Base-by-base conservation (phyloP, 2,888 invertebrate species). In the Graphium colonna region DNA sequence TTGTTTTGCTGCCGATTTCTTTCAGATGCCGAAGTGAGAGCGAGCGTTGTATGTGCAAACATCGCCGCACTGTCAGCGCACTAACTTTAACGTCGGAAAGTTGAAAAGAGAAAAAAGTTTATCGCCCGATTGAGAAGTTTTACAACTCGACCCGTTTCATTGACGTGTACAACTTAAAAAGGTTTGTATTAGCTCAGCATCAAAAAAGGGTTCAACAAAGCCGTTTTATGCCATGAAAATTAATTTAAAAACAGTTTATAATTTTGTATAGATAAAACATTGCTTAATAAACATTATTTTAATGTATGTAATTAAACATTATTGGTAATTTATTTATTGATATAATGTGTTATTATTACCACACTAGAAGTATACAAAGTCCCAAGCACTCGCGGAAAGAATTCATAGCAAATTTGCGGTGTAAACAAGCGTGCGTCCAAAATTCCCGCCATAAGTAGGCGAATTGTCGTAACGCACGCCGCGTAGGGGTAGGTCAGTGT, bases 1-100 rank as follows among this genome's bases (percentile, higher is more conserved):
- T 52, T 51, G 55, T 55, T 60, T 56, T 55, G 41, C 51, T 3
- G 45, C 51, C 26, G 46, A 55, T 56, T 52, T 58, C 55, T 55
- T 28, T 17, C 42, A 43, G n/a, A 13, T 28, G 26, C 18, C 40
- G 28, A 33, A 59, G 16, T 46, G 52, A 57, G 49, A 60, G 52
- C 51, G 38, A 53, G 56, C 58, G 45, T 57, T 57, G 58, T 40
- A 45, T 42, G 17, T 31, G 13, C 26, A 47, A 45, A 46, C 38
- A 43, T 40, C 15, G 10, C 13, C 16, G 26, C 42, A 16, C 42
- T 38, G 16, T 17, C 47, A 43, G n/a, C n/a, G 10, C 21, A 3
- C 31, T n/a, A 33, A 21, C 36, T 17, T 16, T 18, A 46, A 21
- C 12, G 18, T 12, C 3, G n/a, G 18, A 18, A 13, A 41, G 18